Evolutionary conservation across 2,113 vertebrate genomes (phyloP), one percentile per base, ranked within the genome.

Genomic region (Trochalopteron elliotii): DNA sequence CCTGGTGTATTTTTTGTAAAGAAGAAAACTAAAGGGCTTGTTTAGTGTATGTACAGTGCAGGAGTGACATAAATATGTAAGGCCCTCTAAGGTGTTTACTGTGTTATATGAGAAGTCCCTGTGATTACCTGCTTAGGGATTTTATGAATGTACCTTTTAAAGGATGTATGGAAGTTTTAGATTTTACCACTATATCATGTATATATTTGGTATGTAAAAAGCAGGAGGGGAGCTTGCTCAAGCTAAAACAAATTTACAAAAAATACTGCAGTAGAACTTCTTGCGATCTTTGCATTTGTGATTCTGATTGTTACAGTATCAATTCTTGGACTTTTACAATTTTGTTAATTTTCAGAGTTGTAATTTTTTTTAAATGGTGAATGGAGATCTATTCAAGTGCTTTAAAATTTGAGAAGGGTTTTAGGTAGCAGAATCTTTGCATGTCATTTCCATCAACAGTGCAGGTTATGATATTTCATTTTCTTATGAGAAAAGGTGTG

Each of bases 81-180:
- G 67, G 49, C 25, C 15, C 49, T 68, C 65, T 37, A 3, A 3
- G 3, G 45, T 69, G 27, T 80, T 91, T 31, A 9, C 27, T 60
- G 0, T 76, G 59, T 80, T 83, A 33, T 14, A 35, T 15, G 57
- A 86, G 68, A 67, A 47, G 44, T 59, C 70, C 33, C 59, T 72
- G 57, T 76, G 87, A 79, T 55, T 65, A 49, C 53, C 35, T 61
- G 42, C 35, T 25, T 11, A 20, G 47, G 20, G 33, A 15, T 75
- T 90, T 94, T 89, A 75, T 44, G 28, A 74, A 59, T n/a, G 35
- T 78, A 27, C 5, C 11, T 86, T 90, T 93, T 74, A 75, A 74
- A 81, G 75, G 59, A 70, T 30, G 7, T n/a, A 75, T 22, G 47
- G 28, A 85, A 68, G 15, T 35, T 90, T 56, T 77, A 39, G 47